phyloP scores from a whole-genome alignment of 2,888 invertebrate species.

The Epiperipatus broadwayi region DNA sequence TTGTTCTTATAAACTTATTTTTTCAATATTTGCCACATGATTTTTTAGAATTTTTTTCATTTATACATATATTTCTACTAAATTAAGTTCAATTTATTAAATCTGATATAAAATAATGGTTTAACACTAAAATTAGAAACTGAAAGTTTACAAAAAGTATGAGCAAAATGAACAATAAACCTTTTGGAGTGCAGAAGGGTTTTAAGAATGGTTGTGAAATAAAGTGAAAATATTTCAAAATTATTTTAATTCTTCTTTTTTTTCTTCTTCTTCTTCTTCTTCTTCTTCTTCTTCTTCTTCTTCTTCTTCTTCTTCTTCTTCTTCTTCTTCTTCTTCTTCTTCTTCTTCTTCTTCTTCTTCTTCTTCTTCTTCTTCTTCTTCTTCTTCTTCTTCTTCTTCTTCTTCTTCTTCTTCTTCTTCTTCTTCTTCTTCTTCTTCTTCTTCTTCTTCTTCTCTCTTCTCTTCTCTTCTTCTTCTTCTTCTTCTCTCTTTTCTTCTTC shows the following conservation, averaged over 20 bases:
- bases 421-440: background rate
- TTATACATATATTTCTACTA: too few species aligned
- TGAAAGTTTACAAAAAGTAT: too few species aligned
- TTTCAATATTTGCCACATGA: too few species aligned
- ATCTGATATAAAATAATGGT: too few species aligned
- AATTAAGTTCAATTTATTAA: too few species aligned
- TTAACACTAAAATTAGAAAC: too few species aligned
- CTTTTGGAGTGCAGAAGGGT: too few species aligned
- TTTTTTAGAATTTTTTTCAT: too few species aligned
- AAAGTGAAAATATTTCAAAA: conserved; percentile 8
- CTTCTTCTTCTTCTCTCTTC: background rate
- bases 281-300: background rate
- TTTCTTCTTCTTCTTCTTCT: background rate
- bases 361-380: background rate
- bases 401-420: conserved; percentile 8
- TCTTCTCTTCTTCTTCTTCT: background rate
- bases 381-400: background rate
- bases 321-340: conserved; percentile 1
- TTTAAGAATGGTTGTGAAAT: background rate
- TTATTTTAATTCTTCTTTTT: too few species aligned
- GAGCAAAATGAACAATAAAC: too few species aligned
- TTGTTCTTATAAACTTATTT: too few species aligned
- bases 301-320: conserved; percentile 5
- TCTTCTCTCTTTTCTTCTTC: conserved; percentile 1
- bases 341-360: background rate